Evolutionary conservation across 2,113 vertebrate genomes (phyloP).

Genomic region (Triplophysa siluroides): DNA sequence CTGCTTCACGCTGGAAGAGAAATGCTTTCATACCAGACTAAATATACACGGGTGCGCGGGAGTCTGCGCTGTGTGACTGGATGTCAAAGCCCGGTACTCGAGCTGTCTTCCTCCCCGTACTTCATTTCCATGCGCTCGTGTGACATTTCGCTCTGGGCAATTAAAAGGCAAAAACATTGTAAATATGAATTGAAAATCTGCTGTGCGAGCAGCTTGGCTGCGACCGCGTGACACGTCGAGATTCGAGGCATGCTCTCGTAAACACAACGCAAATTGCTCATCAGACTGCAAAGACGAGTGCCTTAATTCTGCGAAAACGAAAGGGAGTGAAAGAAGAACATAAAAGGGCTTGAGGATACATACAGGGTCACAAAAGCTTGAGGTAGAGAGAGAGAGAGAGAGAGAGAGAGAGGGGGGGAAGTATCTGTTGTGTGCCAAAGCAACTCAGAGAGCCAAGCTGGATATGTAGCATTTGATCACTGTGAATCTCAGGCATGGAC

Average conservation of each 20-base stretch:
- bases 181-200: constrained; percentile 33
- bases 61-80: constrained; percentile 25
- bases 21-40: constrained; percentile 62
- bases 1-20: constrained; percentile 58
- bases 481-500: constrained; percentile 70
- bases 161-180: constrained; percentile 41
- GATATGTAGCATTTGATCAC: constrained; percentile 74
- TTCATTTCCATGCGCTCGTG: constrained; percentile 9
- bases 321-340: constrained; percentile 30
- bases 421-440: constrained; percentile 65
- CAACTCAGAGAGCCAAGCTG: constrained; percentile 65
- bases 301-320: constrained; percentile 42
- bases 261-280: constrained; percentile 51
- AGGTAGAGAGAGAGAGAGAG: constrained; percentile 49
- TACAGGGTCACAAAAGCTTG: neutral
- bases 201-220: constrained; percentile 30
- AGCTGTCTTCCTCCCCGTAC: constrained; percentile 32
- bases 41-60: constrained; percentile 47
- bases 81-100: constrained; percentile 2
- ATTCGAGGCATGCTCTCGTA: constrained; percentile 33
- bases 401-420: neutral
- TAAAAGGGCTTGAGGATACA: constrained; percentile 53
- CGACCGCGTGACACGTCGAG: constrained; percentile 25
- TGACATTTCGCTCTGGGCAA: constrained; percentile 33
- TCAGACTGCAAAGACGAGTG: constrained; percentile 49